phyloP scores from a whole-genome alignment of 1,140 invertebrate genomes.

The Drosophila pallidifrons region DNA sequence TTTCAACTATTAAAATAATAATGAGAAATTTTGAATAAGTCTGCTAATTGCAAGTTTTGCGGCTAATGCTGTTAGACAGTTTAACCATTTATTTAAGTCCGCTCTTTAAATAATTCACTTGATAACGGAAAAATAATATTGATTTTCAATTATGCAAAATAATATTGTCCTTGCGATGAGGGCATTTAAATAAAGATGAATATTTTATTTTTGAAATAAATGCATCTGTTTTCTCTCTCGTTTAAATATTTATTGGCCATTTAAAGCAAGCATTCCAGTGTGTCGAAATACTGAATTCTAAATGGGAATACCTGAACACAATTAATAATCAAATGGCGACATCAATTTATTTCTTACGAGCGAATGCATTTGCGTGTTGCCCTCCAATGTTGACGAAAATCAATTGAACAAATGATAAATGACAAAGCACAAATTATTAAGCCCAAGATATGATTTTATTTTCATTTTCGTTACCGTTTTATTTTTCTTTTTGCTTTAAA shows the following conservation, averaged over 20 bases:
- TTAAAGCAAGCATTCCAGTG: neutral
- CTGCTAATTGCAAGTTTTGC: constrained; percentile 1
- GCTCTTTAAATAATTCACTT: neutral
- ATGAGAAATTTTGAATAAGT: neutral
- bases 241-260: neutral
- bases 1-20: neutral
- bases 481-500: constrained; percentile 48
- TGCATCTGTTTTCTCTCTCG: too few relatives aligned
- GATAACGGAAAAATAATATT: neutral
- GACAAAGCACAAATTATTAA: constrained; percentile 49
- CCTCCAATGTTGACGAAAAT: constrained; percentile 34
- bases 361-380: constrained; percentile 48
- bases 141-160: neutral
- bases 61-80: neutral
- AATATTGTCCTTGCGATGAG: neutral
- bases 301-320: constrained; percentile 27
- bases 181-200: neutral
- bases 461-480: constrained; percentile 2
- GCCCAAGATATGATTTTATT: constrained; percentile 43
- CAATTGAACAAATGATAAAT: constrained; percentile 76
- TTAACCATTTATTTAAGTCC: neutral
- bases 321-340: constrained; percentile 39
- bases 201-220: neutral
- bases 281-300: neutral
- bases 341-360: constrained; percentile 74